A percentile compares a stretch with the other conserved stretches of the same genome.
These are phyloP conservation scores for Styela plicata DNA, from an alignment of 23 tunicate genomes.

Conservation along the genomic window DNA sequence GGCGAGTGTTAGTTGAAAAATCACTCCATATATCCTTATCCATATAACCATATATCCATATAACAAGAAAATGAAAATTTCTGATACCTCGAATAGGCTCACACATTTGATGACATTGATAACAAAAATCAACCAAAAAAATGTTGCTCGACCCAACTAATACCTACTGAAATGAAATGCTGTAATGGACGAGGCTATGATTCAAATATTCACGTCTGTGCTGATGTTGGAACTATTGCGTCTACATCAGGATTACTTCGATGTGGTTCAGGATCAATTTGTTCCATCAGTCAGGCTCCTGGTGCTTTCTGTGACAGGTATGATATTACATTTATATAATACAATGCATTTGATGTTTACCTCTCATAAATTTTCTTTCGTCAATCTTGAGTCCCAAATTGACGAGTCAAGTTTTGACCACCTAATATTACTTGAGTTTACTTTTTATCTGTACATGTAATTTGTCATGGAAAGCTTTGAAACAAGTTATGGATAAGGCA, in stretches of 20 bases:
- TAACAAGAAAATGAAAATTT: no score
- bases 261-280: constrained; percentile 75
- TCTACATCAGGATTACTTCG: constrained; percentile 25
- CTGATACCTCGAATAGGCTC: constrained; percentile 39
- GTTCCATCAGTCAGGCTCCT: constrained; percentile 53
- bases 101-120: constrained; percentile 19
- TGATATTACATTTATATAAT: background rate
- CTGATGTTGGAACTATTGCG: constrained; percentile 69
- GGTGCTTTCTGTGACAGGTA: constrained; percentile 85
- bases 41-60: no score
- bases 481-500: no score
- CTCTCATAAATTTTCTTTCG: no score
- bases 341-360: background rate
- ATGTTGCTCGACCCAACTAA: constrained; percentile 72
- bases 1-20: no score
- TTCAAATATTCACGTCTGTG: constrained; percentile 56
- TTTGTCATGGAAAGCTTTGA: no score
- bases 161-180: constrained; percentile 46
- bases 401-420: no score
- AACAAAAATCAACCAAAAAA: background rate
- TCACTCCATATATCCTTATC: no score
- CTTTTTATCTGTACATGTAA: no score
- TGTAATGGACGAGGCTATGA: constrained; percentile 82
- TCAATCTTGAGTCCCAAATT: no score
- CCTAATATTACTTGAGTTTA: no score